Base-by-base conservation (phyloP, 2,888 invertebrate species). In the Stenotaenia linearis region DNA sequence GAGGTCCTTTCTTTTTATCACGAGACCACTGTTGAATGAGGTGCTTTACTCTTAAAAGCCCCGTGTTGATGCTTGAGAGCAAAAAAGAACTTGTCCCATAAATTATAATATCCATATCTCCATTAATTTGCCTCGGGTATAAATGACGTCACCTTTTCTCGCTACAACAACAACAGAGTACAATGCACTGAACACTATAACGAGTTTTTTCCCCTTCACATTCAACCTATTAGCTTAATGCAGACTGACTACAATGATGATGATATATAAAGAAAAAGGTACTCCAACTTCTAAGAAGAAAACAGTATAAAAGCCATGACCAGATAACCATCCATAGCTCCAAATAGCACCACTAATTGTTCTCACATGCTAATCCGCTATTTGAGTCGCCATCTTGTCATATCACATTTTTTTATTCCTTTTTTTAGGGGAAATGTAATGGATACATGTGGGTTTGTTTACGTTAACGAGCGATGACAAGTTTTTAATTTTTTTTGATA, bases 11-110 rank as follows among this genome's bases (percentile, higher is more conserved):
- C 61, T 23, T 12, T 61, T 61, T 61, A 28, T 45, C 45, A 45
- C 1, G n/a, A 45, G 45, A 45, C 45, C 61, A 23, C 23, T 23
- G 61, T 61, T 61, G 61, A 61, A 61, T 12, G 61, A 61, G 61
- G 61, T 61, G 61, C 61, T 61, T 61, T 61, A 61, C 61, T 61
- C 61, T 61, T 61, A 61, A 61, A 61, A 61, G 61, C 61, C 61
- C 61, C 61, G 28, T 61, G 61, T 61, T 61, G 61, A 61, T 61
- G 61, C 61, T 61, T 61, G 61, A 61, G 61, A 61, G 61, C 61
- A 61, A 61, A 61, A 45, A 61, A 56, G 56, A 56, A 61, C 25
- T 61, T 61, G 61, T 61, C 61, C 61, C 61, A 61, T 61, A 61
- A 61, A 61, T 61, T 61, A 61, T 61, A 61, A 61, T 61, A 61